Evolutionary conservation across 2,888 invertebrate species (phyloP).

Genomic region (Tipula vernalis): DNA sequence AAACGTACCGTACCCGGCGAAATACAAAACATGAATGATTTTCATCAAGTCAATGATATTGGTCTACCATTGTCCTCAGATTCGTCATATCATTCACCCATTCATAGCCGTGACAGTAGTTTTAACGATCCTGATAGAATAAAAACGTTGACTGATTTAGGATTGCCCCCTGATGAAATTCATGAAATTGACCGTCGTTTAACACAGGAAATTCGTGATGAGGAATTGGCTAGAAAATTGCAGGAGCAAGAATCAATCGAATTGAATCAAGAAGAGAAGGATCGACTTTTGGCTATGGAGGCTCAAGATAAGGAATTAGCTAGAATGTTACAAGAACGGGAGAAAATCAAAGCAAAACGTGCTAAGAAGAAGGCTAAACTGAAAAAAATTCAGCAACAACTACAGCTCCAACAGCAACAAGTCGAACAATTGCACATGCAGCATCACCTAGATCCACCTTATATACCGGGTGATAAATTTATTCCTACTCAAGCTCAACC

Average conservation of each 20-base stretch:
- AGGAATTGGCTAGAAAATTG: constrained; percentile 60
- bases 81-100: not conserved
- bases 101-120: not conserved
- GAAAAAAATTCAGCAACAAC: constrained; percentile 40
- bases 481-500: constrained; percentile 32
- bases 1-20: not conserved
- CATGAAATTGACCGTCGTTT: constrained; percentile 45
- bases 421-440: constrained; percentile 24
- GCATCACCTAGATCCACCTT: constrained; percentile 22
- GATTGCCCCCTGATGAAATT: constrained; percentile 39
- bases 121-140: constrained; percentile 13
- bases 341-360: constrained; percentile 54
- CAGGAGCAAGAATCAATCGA: constrained; percentile 61
- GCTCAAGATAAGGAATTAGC: constrained; percentile 70
- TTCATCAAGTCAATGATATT: not conserved
- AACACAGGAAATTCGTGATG: constrained; percentile 58
- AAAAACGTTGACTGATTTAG: constrained; percentile 33
- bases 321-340: constrained; percentile 60
- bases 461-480: constrained; percentile 20
- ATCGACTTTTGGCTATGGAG: constrained; percentile 60
- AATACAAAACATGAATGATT: not conserved
- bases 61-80: not conserved
- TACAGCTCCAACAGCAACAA: constrained; percentile 29
- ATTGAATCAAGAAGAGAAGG: constrained; percentile 42
- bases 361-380: constrained; percentile 57